phyloP scores from a whole-genome alignment of 2,113 vertebrate genomes.

The Gopherus flavomarginatus region DNA sequence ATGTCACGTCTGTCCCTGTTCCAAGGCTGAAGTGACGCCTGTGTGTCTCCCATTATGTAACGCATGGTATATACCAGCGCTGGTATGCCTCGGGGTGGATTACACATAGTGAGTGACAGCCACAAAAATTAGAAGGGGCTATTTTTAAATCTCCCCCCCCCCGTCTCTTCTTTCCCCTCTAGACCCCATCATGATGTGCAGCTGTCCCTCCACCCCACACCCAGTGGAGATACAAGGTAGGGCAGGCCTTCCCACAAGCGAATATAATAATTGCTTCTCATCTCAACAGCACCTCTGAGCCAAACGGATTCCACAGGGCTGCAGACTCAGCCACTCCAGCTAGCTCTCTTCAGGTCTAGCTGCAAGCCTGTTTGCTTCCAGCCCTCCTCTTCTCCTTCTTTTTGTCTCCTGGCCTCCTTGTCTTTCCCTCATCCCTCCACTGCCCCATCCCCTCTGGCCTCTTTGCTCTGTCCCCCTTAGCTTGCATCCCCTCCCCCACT shows the following conservation, averaged over 20 bases:
- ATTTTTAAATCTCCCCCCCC: constrained; percentile 44
- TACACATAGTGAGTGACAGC: not conserved
- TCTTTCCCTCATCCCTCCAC: not conserved
- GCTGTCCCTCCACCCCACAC: not conserved
- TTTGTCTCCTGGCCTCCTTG: not conserved
- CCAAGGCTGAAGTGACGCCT: not conserved
- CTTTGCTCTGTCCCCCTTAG: not conserved
- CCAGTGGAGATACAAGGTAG: not conserved
- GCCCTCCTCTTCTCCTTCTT: not conserved
- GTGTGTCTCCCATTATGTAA: constrained; percentile 58
- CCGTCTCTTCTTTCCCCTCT: not conserved
- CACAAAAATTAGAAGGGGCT: constrained; percentile 42
- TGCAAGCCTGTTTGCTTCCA: not conserved
- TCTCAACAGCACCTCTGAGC: not conserved
- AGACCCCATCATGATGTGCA: not conserved
- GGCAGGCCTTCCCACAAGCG: not conserved
- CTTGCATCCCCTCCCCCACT: not conserved
- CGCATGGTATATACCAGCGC: not conserved
- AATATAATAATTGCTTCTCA: not conserved
- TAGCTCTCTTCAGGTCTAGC: not conserved
- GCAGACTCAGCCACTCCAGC: not conserved
- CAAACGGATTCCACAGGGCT: fast-evolving
- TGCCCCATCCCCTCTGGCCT: not conserved
- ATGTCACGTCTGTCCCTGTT: constrained; percentile 47
- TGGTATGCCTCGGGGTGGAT: constrained; percentile 9